A percentile compares a stretch with the other conserved stretches of the same genome.
phyloP scores from a whole-genome alignment of 2,888 invertebrate species.

The Sepiola atlantica region DNA sequence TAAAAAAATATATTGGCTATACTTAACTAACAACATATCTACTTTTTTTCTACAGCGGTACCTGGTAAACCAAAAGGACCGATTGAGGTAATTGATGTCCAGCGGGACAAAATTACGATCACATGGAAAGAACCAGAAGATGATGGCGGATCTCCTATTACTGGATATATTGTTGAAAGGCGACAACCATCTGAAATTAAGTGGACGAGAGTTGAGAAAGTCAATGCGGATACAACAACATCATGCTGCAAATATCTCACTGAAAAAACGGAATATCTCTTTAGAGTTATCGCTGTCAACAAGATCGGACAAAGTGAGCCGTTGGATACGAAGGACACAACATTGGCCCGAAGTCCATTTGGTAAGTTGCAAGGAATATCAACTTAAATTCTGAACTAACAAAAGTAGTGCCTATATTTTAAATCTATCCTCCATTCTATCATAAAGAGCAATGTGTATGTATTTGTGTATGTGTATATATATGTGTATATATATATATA shows the following conservation, averaged over 20 bases:
- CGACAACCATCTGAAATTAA: conserved; percentile 58
- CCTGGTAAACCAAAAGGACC: conserved; percentile 57
- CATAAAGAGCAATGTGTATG: too few relatives aligned
- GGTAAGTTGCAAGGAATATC: conserved; percentile 55
- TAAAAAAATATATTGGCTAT: neutral
- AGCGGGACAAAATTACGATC: conserved; percentile 55
- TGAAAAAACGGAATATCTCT: conserved; percentile 88
- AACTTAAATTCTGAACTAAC: neutral
- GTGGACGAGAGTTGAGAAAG: conserved; percentile 63
- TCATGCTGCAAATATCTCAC: conserved; percentile 58
- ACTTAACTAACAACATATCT: neutral
- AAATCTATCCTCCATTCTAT: neutral
- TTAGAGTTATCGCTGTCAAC: conserved; percentile 91
- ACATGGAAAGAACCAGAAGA: conserved; percentile 66
- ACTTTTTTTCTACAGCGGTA: conserved; percentile 50
- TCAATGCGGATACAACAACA: conserved; percentile 55
- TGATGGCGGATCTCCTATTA: conserved; percentile 69
- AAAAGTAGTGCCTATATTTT: neutral
- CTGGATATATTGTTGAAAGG: conserved; percentile 64
- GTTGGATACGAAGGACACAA: conserved; percentile 58
- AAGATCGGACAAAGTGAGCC: conserved; percentile 94
- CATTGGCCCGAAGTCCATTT: conserved; percentile 59
- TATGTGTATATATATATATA: too few relatives aligned
- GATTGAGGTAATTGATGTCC: conserved; percentile 60
- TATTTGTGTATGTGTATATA: too few relatives aligned